Conservation (phyloP, 2,888 invertebrate species). For the Idaea biselata region DNA sequence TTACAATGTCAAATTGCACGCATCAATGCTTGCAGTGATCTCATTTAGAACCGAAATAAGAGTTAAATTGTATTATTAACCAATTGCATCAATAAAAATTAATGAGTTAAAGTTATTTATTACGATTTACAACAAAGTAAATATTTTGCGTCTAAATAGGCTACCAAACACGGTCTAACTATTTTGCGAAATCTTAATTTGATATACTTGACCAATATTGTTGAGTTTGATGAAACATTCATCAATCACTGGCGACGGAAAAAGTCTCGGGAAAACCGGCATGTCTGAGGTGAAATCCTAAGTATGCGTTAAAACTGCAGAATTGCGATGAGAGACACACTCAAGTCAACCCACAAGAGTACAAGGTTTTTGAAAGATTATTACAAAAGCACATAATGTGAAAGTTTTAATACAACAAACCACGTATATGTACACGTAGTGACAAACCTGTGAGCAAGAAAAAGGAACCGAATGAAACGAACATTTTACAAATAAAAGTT, state of each 20-base stretch:
- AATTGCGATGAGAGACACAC: slow-evolving; percentile 5
- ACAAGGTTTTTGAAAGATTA: neutral
- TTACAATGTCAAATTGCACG: slow-evolving; percentile 60
- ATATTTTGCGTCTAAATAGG: neutral
- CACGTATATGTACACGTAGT: neutral
- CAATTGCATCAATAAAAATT: slow-evolving; percentile 1
- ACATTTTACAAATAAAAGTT: neutral
- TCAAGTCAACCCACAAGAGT: neutral
- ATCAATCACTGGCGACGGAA: slow-evolving; percentile 37
- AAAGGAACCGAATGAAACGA: neutral
- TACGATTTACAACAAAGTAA: neutral
- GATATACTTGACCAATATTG: slow-evolving; percentile 8
- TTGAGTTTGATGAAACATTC: slow-evolving; percentile 21
- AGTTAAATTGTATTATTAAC: slow-evolving; percentile 12
- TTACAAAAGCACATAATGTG: neutral
- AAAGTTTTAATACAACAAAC: neutral
- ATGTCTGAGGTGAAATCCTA: slow-evolving; percentile 46
- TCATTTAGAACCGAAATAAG: slow-evolving; percentile 41
- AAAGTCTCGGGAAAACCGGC: slow-evolving; percentile 37
- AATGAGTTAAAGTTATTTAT: neutral
- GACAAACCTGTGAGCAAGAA: neutral
- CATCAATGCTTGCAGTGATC: slow-evolving; percentile 49
- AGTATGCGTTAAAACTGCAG: slow-evolving; percentile 32
- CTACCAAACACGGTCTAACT: neutral
- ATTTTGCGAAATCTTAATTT: neutral